Evolutionary conservation across 2,797 vertebrate species (phyloP).

Genomic region (Momotus momota): DNA sequence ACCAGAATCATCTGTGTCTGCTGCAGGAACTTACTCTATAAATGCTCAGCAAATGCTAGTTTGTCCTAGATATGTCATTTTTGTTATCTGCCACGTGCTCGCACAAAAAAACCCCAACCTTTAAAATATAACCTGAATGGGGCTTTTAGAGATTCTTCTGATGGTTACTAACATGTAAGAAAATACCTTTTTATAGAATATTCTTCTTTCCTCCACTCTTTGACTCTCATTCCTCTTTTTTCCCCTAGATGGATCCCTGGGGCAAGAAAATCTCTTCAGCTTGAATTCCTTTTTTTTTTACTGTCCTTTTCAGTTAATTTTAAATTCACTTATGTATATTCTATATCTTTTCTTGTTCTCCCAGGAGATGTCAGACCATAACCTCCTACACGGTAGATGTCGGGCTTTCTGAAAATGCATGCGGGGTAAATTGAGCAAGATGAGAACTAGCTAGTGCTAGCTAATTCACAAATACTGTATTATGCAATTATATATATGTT

Average conservation of each 20-base stretch:
- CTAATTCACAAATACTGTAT: conserved; percentile 43
- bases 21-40: background rate
- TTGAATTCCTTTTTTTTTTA: background rate
- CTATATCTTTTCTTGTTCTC: background rate
- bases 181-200: background rate
- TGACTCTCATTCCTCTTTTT: background rate
- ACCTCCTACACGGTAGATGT: background rate
- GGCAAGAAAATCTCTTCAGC: conserved; percentile 6
- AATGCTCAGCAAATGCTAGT: background rate
- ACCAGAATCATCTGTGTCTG: background rate
- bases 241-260: background rate
- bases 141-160: conserved; percentile 31
- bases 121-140: conserved; percentile 6
- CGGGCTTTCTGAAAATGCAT: conserved; percentile 39
- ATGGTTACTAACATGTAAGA: background rate
- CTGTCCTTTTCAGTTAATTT: conserved; percentile 46
- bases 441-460: conserved; percentile 32
- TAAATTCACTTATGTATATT: conserved; percentile 12
- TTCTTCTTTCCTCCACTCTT: background rate
- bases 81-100: background rate
- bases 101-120: background rate
- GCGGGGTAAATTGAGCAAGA: conserved; percentile 18
- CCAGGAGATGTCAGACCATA: background rate
- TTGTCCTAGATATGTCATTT: conserved; percentile 21
- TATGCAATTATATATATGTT: background rate